Evolutionary conservation across 2,113 vertebrate genomes (phyloP), one percentile per base, ranked within the genome.

Genomic region (Melanerpes aurifrons): DNA sequence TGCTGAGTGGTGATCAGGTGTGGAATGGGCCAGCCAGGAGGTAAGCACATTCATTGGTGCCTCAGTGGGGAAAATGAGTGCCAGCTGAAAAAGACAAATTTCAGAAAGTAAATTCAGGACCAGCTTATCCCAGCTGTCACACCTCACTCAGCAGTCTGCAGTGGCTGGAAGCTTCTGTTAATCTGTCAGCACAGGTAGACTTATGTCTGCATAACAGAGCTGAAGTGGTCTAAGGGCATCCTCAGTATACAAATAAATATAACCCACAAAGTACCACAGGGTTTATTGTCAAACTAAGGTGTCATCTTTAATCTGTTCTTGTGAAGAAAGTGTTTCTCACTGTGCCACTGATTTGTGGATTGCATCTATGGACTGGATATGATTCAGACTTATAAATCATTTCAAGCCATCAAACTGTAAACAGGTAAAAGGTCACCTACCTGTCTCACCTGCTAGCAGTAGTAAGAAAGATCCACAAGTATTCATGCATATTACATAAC

Each of bases 191-290:
- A 70, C 13, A 24, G n/a, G 50, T 4, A 12, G 37, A 21, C 5
- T 82, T 48, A 29, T 3, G 21, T 10, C 19, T 63, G 25, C 40
- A 40, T 35, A 25, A 25, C 20, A 43, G 50, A 24, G 8, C 3
- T 28, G n/a, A 40, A 35, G 12, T 11, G 24, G 12, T 0, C 0
- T 35, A 14, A 62, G 26, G 54, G 3, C 11, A 56, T 18, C 11
- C 3, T 1, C 26, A 6, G 10, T 1, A 11, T 5, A 32, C 1
- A 1, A 28, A 16, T 67, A 26, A 61, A 67, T 7, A 9, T 3
- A 31, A 22, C 9, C 20, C 7, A 20, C 12, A 56, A 69, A 80
- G 9, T 13, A 26, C 26, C 2, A 3, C 19, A 31, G 47, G 5
- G 8, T 40, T 87, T 74, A 4, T 8, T 31, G 12, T 17, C 70